phyloP scores from a whole-genome alignment of 2,888 invertebrate genomes.

The Micropterix aruncella region DNA sequence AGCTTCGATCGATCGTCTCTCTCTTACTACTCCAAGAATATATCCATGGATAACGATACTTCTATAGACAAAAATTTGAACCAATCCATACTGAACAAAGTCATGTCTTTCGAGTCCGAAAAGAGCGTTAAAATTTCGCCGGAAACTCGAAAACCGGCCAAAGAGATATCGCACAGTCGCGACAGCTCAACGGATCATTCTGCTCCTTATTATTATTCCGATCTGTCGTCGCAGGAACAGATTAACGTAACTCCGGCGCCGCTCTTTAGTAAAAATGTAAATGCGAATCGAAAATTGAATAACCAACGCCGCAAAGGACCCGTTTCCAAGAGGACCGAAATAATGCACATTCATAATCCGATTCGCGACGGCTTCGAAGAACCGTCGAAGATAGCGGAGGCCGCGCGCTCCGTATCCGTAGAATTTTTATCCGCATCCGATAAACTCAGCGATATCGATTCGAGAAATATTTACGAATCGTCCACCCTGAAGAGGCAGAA shows the following conservation, averaged over 20 bases:
- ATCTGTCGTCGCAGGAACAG: slow-evolving; percentile 43
- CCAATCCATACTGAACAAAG: slow-evolving; percentile 22
- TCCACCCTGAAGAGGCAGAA: slow-evolving; percentile 45
- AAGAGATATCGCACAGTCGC: slow-evolving; percentile 40
- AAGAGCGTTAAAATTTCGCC: slow-evolving; percentile 23
- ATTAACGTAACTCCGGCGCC: slow-evolving; percentile 31
- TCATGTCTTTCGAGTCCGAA: slow-evolving; percentile 32
- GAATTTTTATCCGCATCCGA: slow-evolving; percentile 52
- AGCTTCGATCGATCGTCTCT: slow-evolving; percentile 18
- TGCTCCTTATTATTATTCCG: slow-evolving; percentile 80
- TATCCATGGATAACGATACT: slow-evolving; percentile 9
- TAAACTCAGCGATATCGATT: slow-evolving; percentile 50
- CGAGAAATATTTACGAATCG: slow-evolving; percentile 60
- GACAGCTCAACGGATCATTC: slow-evolving; percentile 51
- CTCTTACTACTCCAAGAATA: slow-evolving; percentile 33
- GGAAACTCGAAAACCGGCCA: slow-evolving; percentile 25
- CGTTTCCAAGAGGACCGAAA: slow-evolving; percentile 46
- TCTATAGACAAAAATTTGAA: slow-evolving; percentile 28
- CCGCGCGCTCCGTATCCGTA: slow-evolving; percentile 47
- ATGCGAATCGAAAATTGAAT: slow-evolving; percentile 44
- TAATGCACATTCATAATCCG: slow-evolving; percentile 59
- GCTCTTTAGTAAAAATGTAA: slow-evolving; percentile 35
- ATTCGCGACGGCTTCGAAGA: slow-evolving; percentile 34
- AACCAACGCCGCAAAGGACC: slow-evolving; percentile 57
- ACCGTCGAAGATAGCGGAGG: slow-evolving; percentile 37